phyloP scores from a whole-genome alignment of 1,140 invertebrate genomes.

The Plectrocnemia conspersa region DNA sequence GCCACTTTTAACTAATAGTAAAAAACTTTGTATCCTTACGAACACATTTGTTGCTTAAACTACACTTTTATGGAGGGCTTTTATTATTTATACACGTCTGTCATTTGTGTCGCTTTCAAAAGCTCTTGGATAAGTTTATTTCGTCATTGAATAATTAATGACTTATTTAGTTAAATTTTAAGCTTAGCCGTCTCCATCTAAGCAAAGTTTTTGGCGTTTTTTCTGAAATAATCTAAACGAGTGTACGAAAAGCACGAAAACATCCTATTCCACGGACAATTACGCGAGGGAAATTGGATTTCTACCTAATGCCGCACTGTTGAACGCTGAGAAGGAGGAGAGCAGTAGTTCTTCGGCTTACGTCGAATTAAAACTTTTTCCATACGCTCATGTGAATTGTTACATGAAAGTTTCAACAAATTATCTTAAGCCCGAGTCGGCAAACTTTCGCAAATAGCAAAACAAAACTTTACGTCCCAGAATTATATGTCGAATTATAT shows the following conservation, averaged over 20 bases:
- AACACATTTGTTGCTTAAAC: too few relatives aligned
- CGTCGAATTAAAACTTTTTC: slow-evolving; percentile 32
- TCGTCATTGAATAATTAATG: slow-evolving; percentile 15
- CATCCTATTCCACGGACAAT: slow-evolving; percentile 19
- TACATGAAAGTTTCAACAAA: slow-evolving; percentile 9
- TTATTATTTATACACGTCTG: too few relatives aligned
- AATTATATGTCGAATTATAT: too few relatives aligned
- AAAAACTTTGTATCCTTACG: too few relatives aligned
- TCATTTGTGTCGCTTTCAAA: not conserved
- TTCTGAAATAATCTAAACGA: slow-evolving; percentile 10
- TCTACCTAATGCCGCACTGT: slow-evolving; percentile 18
- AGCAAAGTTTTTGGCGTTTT: slow-evolving; percentile 12
- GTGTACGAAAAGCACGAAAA: slow-evolving; percentile 1
- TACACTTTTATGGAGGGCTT: too few relatives aligned
- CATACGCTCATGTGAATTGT: slow-evolving; percentile 25
- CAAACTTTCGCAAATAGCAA: not conserved
- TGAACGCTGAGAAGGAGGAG: slow-evolving; percentile 7
- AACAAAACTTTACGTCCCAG: slow-evolving; percentile 7
- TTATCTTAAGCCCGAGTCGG: slow-evolving; percentile 9
- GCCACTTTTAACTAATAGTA: too few relatives aligned
- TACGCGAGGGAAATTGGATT: slow-evolving; percentile 32
- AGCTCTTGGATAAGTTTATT: not conserved
- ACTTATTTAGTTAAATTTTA: too few relatives aligned
- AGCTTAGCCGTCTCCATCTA: too few relatives aligned
- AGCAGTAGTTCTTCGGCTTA: slow-evolving; percentile 22